These are phyloP conservation scores for Aspidapion aeneum DNA, from an alignment of 2,888 invertebrate species.

Conservation along the genomic window DNA sequence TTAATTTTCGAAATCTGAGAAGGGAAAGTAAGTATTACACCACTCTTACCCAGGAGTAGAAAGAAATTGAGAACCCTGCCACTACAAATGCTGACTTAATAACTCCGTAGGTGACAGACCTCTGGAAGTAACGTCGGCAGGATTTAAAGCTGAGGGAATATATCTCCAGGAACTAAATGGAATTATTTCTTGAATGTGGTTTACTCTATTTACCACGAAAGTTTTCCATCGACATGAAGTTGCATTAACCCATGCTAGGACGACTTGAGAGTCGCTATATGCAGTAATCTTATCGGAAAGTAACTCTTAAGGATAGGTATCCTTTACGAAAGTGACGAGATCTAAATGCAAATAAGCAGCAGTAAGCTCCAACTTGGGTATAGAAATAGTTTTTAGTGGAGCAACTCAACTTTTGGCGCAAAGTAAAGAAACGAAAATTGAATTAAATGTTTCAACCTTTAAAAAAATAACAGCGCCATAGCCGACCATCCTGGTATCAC, in stretches of 20 bases:
- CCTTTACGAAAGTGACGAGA: constrained; percentile 4
- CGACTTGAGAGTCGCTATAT: constrained; percentile 13
- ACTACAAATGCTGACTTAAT: background rate
- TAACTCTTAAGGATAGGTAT: constrained; percentile 18
- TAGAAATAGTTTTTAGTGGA: too few relatives aligned
- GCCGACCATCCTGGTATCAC: background rate
- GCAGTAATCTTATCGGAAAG: constrained; percentile 15
- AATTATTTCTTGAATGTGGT: too few relatives aligned
- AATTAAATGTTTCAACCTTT: background rate
- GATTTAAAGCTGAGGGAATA: too few relatives aligned
- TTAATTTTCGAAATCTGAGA: background rate
- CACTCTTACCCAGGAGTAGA: too few relatives aligned
- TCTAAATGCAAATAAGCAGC: constrained; percentile 1
- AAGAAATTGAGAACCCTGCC: too few relatives aligned
- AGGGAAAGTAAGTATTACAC: background rate
- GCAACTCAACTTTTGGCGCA: constrained; percentile 1
- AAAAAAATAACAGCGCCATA: too few relatives aligned
- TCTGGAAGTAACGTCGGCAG: constrained; percentile 3
- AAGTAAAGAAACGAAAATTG: too few relatives aligned
- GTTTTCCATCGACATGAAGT: too few relatives aligned
- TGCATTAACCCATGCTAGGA: constrained; percentile 9
- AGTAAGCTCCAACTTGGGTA: too few relatives aligned
- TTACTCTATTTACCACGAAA: too few relatives aligned
- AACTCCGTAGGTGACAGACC: background rate
- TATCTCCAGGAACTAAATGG: too few relatives aligned